A percentile compares a stretch with the other conserved stretches of the same genome.
Evolutionary conservation across 2,113 vertebrate genomes (phyloP).

Genomic region (Clinocottus analis): DNA sequence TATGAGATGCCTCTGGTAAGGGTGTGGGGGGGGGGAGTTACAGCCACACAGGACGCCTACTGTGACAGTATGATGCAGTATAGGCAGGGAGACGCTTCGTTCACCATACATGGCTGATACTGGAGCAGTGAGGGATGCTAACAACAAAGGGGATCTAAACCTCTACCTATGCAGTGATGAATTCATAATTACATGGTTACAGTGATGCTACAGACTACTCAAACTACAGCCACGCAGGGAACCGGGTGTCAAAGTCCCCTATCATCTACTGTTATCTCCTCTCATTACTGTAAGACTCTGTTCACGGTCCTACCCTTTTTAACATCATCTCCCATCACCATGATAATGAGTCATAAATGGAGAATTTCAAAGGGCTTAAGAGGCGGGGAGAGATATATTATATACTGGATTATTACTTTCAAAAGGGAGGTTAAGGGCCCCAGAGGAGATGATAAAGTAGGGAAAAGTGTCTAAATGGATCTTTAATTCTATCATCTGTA

Average conservation of each 20-base stretch:
- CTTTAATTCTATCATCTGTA: constrained; percentile 60
- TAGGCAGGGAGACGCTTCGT: constrained; percentile 52
- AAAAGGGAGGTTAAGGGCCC: constrained; percentile 55
- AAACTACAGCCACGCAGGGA: constrained; percentile 53
- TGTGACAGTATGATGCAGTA: constrained; percentile 74
- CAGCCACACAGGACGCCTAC: constrained; percentile 48
- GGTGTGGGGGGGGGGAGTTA: constrained; percentile 21
- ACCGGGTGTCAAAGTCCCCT: constrained; percentile 45
- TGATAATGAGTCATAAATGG: constrained; percentile 77
- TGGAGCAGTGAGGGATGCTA: constrained; percentile 15
- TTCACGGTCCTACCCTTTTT: constrained; percentile 58
- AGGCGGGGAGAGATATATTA: constrained; percentile 64
- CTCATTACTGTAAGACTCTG: constrained; percentile 63
- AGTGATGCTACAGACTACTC: constrained; percentile 49
- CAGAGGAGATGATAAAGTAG: constrained; percentile 63
- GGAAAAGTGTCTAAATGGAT: constrained; percentile 68
- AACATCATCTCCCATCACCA: constrained; percentile 64
- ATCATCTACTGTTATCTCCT: constrained; percentile 66
- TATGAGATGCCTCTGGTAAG: constrained; percentile 47
- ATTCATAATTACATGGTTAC: constrained; percentile 38
- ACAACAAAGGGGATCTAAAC: constrained; percentile 53
- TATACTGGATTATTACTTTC: constrained; percentile 68
- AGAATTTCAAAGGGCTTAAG: constrained; percentile 72
- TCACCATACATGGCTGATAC: constrained; percentile 46
- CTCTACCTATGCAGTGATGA: constrained; percentile 9